Base-by-base conservation (phyloP, 2,113 vertebrate species). In the Paralichthys olivaceus region DNA sequence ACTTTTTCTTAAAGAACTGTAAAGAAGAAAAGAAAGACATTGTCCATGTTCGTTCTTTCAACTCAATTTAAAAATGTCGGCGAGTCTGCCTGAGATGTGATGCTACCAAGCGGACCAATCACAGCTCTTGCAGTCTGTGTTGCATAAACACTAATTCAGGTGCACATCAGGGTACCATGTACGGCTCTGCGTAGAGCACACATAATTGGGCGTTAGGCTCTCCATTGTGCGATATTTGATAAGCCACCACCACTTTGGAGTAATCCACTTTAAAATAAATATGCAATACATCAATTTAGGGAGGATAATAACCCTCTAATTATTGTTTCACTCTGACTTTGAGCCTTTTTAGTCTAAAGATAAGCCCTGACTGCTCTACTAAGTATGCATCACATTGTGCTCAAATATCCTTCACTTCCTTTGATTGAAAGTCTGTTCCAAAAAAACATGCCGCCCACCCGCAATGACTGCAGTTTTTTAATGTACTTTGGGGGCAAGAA, bases 381-480 rank as follows among this genome's bases (percentile, higher is more conserved):
- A 37, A 28, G 2, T 7, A 49, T 17, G 12, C 47, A 26, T 17
- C 51, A 26, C 25, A 9, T 5, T n/a, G 28, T 47, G 49, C 55
- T 69, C 7, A 49, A 37, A 67, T 15, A 61, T 13, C 47, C 34
- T 56, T n/a, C 19, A 11, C 20, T 66, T 7, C 14, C 20, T 47
- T 37, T 69, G 70, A 73, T 19, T 61, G 45, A 32, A 61, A 79
- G 45, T 4, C 23, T 40, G 3, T 40, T 40, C 11, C 37, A 40
- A 40, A 37, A 40, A 11, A 40, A 40, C 12, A 40, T 32, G 32
- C 2, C 51, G 45, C 51, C 51, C 51, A 20, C 51, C 8, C 51
- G 22, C 19, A 53, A 53, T 11, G n/a, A 53, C n/a, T 53, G n/a
- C 15, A 49, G 45, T 8, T 65, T 65, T 58, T 47, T 22, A 47